phyloP scores from a whole-genome alignment of 2,113 vertebrate genomes.

The Glareola pratincola region DNA sequence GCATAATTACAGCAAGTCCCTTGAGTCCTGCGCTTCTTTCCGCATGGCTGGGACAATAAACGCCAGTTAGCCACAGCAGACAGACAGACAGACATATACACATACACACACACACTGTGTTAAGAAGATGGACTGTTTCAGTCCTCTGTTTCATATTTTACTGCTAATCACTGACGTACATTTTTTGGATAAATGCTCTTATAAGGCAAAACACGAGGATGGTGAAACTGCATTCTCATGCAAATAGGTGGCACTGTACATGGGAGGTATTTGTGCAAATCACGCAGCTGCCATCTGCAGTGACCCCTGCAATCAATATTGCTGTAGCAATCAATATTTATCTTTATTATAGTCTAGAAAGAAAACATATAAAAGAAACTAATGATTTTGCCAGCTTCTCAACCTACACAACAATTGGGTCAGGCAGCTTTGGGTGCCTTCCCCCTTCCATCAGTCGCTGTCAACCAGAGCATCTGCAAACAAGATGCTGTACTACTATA shows the following conservation, averaged over 20 bases:
- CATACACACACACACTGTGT: neutral
- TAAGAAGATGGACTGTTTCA: neutral
- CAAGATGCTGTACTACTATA: neutral
- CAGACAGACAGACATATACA: neutral
- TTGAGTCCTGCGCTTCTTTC: neutral
- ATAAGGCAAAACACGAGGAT: neutral
- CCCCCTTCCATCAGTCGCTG: constrained; percentile 21
- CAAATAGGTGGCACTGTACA: neutral
- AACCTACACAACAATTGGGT: constrained; percentile 37
- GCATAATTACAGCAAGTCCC: neutral
- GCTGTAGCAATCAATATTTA: constrained; percentile 51
- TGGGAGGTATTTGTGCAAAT: constrained; percentile 44
- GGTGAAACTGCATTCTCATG: constrained; percentile 26
- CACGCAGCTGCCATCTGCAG: constrained; percentile 50
- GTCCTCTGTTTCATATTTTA: neutral
- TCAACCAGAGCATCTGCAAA: constrained; percentile 41
- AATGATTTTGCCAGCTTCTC: constrained; percentile 22
- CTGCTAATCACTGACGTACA: neutral
- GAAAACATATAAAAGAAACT: neutral
- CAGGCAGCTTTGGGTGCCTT: constrained; percentile 4
- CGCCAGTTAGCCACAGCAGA: neutral
- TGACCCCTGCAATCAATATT: constrained; percentile 41
- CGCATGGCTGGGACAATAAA: neutral
- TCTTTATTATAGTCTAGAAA: constrained; percentile 48
- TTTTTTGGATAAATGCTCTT: neutral